A percentile compares a stretch with the other conserved stretches of the same genome.
These are phyloP conservation scores for Merluccius polli DNA, from an alignment of 2,797 vertebrate species.

Conservation along the genomic window DNA sequence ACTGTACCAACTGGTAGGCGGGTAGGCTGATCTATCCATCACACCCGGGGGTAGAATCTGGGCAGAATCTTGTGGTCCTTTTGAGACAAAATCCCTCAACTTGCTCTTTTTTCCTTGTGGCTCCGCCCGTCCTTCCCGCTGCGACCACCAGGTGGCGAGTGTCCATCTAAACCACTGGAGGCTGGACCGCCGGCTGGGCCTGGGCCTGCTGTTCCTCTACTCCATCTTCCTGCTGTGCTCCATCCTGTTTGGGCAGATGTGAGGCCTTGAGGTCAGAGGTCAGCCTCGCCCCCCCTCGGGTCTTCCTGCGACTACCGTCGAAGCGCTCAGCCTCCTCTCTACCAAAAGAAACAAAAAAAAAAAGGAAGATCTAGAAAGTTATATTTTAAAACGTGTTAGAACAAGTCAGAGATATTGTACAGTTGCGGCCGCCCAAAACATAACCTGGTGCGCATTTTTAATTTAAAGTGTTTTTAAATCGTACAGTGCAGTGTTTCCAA, in stretches of 20 bases:
- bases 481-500: not conserved
- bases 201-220: slow-evolving; percentile 74
- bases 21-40: not conserved
- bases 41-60: not conserved
- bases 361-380: not conserved
- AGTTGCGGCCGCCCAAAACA: not conserved
- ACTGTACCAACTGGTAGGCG: not conserved
- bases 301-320: not conserved
- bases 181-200: slow-evolving; percentile 74
- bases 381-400: not conserved
- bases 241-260: slow-evolving; percentile 78
- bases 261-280: slow-evolving; percentile 37
- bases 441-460: not conserved
- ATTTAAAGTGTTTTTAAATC: not conserved
- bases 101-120: not conserved
- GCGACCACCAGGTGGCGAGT: slow-evolving; percentile 63
- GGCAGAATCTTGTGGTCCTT: not conserved
- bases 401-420: not conserved
- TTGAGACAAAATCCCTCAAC: not conserved
- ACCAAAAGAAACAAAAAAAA: not conserved
- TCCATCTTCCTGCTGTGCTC: slow-evolving; percentile 78
- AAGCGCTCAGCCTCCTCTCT: slow-evolving; percentile 24
- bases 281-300: not conserved
- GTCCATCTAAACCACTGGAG: slow-evolving; percentile 78
- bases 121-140: not conserved